These are phyloP conservation scores for Oenanthe melanoleuca DNA, from an alignment of 2,113 vertebrate species.

Conservation along the genomic window DNA sequence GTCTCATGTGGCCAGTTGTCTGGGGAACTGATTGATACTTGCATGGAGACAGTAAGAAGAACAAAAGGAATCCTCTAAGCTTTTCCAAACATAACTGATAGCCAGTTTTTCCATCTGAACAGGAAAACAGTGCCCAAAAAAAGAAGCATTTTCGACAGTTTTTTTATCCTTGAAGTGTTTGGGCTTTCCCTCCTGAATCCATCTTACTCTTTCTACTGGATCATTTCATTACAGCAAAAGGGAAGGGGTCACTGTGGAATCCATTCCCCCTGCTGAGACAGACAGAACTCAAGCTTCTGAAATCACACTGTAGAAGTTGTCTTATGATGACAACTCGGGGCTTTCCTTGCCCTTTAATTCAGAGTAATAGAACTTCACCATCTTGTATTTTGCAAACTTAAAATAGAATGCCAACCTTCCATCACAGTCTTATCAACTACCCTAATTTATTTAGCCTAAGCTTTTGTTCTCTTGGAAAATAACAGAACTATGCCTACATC, in stretches of 20 bases:
- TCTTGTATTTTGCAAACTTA: neutral
- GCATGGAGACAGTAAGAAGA: neutral
- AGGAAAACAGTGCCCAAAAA: neutral
- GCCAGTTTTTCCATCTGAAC: neutral
- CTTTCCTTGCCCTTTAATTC: neutral
- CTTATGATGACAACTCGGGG: neutral
- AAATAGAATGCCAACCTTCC: neutral
- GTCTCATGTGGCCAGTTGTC: neutral
- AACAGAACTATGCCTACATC: neutral
- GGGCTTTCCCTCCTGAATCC: neutral
- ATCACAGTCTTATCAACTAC: neutral
- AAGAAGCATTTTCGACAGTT: neutral
- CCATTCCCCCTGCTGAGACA: neutral
- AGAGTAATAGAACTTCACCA: neutral
- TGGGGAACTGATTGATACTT: neutral
- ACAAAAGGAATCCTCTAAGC: neutral
- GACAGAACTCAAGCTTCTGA: neutral
- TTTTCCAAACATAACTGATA: neutral
- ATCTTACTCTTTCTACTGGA: neutral
- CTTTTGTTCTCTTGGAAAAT: neutral
- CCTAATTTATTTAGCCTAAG: neutral
- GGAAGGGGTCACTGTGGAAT: neutral
- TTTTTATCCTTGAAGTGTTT: neutral
- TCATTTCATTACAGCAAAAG: neutral
- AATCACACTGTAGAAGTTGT: neutral